phyloP scores from a whole-genome alignment of 2,113 vertebrate genomes.

The Coracopsis vasa region DNA sequence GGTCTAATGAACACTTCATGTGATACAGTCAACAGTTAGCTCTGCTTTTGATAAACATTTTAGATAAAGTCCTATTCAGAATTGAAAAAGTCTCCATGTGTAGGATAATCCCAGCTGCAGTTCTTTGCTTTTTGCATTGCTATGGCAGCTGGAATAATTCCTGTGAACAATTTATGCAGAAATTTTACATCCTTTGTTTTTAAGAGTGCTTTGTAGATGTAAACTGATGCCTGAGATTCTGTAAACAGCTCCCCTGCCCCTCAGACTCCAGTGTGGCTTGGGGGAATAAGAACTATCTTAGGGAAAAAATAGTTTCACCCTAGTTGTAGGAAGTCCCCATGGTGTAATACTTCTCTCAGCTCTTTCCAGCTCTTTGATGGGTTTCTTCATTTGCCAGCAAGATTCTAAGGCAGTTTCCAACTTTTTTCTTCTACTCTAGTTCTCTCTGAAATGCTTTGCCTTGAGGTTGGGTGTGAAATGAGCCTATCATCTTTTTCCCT shows the following conservation, averaged over 20 bases:
- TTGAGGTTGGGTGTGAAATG: neutral
- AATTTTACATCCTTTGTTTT: neutral
- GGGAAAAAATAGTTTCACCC: neutral
- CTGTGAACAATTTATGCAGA: neutral
- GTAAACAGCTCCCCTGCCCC: neutral
- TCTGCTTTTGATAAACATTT: neutral
- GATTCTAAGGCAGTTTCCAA: neutral
- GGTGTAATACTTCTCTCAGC: neutral
- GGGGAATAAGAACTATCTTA: neutral
- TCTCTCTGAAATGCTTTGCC: neutral
- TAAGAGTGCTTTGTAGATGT: neutral
- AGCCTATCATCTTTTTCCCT: neutral
- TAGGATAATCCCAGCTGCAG: neutral
- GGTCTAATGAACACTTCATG: neutral
- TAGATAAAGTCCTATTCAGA: neutral
- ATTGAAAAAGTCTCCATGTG: neutral
- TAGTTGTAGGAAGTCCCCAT: neutral
- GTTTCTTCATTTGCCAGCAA: neutral
- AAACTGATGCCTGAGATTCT: neutral
- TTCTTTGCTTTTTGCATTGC: neutral
- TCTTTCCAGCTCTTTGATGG: neutral
- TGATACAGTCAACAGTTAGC: neutral
- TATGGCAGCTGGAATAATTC: neutral
- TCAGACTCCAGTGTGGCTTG: neutral
- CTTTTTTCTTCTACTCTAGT: neutral